Evolutionary conservation across 1,140 invertebrate genomes (phyloP).

Genomic region (Sitobion miscanthi): DNA sequence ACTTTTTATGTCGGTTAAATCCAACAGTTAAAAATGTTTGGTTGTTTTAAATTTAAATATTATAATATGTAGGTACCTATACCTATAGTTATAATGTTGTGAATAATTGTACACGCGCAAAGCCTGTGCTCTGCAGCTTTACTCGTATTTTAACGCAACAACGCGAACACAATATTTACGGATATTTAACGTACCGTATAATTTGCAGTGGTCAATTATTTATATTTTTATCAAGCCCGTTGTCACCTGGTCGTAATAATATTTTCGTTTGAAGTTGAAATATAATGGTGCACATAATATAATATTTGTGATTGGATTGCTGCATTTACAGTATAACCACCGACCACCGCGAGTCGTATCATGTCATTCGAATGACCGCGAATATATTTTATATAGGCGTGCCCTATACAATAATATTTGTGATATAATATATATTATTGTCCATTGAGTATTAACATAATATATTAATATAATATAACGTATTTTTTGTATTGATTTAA

Average conservation of each 20-base stretch:
- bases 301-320: neutral
- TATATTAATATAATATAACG: no score
- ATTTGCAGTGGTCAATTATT: conserved; percentile 1
- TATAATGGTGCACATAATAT: neutral
- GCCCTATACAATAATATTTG: neutral
- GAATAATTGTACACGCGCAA: neutral
- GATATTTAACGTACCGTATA: neutral
- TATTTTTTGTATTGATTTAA: no score
- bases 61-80: neutral
- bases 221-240: neutral
- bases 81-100: neutral
- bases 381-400: neutral
- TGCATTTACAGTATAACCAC: neutral
- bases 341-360: neutral
- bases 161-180: neutral
- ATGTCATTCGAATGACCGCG: neutral
- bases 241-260: neutral
- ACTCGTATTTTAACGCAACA: neutral
- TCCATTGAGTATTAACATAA: neutral
- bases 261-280: neutral
- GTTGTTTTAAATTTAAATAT: neutral
- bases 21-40: neutral
- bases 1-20: neutral
- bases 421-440: neutral
- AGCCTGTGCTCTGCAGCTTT: neutral